phyloP scores from a whole-genome alignment of 1,140 invertebrate genomes.

The Formica selysi region DNA sequence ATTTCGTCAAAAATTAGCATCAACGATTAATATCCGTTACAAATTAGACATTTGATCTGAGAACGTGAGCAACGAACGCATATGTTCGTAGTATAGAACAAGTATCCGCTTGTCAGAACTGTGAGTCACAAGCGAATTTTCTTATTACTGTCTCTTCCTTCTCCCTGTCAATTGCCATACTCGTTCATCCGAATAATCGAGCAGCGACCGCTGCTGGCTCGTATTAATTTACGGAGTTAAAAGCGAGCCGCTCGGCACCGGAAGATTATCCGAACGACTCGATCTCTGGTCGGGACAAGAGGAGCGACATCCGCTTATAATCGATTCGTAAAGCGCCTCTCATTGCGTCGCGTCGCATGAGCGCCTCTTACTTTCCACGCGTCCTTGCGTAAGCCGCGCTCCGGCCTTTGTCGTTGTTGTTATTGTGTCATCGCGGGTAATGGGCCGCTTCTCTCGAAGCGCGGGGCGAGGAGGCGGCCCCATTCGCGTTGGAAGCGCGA shows the following conservation, averaged over 20 bases:
- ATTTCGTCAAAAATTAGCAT: not conserved
- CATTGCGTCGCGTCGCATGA: not conserved
- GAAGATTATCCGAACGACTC: constrained; percentile 12
- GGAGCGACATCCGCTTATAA: constrained; percentile 31
- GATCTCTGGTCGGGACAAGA: constrained; percentile 15
- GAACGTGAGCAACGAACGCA: not conserved
- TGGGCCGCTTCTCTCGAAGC: constrained; percentile 57
- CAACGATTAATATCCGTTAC: constrained; percentile 10
- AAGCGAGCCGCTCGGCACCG: constrained; percentile 9
- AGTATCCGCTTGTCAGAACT: constrained; percentile 17
- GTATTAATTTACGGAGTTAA: not conserved
- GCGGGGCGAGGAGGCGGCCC: constrained; percentile 46
- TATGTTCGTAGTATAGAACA: constrained; percentile 24
- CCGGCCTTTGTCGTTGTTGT: constrained; percentile 75
- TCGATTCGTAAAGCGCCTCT: constrained; percentile 28
- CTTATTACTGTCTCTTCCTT: constrained; percentile 14
- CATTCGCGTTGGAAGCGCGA: constrained; percentile 33
- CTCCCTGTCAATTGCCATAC: not conserved
- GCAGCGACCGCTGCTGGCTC: constrained; percentile 1
- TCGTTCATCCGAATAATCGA: constrained; percentile 34
- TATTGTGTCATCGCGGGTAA: constrained; percentile 76
- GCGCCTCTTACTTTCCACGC: constrained; percentile 70
- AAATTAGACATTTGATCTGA: not conserved
- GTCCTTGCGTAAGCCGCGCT: constrained; percentile 72
- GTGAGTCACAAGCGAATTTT: constrained; percentile 51